Evolutionary conservation across 2,888 invertebrate genomes (phyloP).

Genomic region (Pantelozetes paolii): DNA sequence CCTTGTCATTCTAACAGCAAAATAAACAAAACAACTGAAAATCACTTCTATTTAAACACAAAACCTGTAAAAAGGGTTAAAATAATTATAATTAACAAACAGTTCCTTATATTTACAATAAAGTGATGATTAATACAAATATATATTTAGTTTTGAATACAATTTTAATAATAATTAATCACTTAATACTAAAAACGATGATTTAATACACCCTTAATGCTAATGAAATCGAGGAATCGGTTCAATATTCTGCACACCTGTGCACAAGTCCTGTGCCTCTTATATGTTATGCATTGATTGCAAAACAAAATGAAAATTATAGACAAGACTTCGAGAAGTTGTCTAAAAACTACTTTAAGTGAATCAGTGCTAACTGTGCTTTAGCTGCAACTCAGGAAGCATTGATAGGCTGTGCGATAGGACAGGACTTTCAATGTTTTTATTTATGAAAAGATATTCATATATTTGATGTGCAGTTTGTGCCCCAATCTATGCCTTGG

Average conservation of each 20-base stretch:
- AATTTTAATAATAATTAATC: neutral
- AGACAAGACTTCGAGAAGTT: neutral
- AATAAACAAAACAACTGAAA: neutral
- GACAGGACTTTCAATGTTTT: neutral
- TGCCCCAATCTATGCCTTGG: neutral
- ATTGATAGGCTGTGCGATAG: constrained; percentile 4
- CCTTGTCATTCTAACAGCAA: constrained; percentile 12
- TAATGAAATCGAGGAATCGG: constrained; percentile 23
- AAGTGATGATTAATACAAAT: constrained; percentile 6
- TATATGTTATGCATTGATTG: neutral
- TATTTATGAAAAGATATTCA: neutral
- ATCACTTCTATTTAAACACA: neutral
- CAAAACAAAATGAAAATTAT: constrained; percentile 31
- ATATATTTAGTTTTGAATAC: neutral
- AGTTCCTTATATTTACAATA: constrained; percentile 2
- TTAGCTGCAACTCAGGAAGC: constrained; percentile 21
- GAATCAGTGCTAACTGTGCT: constrained; percentile 8
- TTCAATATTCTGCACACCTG: constrained; percentile 16
- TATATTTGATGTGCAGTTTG: neutral
- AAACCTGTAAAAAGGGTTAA: neutral
- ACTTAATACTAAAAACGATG: neutral
- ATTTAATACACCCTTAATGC: constrained; percentile 10
- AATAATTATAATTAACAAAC: neutral
- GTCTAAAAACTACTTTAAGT: constrained; percentile 5
- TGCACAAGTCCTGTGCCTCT: neutral